A percentile compares a stretch with the other conserved stretches of the same genome.
These are phyloP conservation scores for Hedya salicella DNA, from an alignment of 2,888 invertebrate species.

Conservation along the genomic window DNA sequence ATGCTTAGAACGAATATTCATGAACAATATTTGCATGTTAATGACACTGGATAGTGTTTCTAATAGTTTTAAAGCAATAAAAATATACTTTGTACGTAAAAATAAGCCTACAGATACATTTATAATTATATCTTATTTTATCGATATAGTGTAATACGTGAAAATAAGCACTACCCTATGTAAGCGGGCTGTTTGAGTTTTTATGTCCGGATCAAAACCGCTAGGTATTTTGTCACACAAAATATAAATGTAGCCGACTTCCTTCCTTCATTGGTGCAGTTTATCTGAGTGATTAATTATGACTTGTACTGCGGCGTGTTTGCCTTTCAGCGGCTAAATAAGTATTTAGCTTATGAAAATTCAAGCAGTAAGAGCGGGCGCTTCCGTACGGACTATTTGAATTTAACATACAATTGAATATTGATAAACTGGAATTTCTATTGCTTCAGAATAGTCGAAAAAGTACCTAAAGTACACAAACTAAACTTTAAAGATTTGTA, in stretches of 20 bases:
- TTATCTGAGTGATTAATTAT: constrained; percentile 83
- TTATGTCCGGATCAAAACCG: constrained; percentile 83
- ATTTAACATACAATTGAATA: constrained; percentile 2
- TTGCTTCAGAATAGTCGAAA: neutral
- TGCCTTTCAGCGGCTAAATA: constrained; percentile 64
- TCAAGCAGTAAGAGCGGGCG: constrained; percentile 14
- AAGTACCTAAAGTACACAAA: neutral
- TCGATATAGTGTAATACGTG: constrained; percentile 7
- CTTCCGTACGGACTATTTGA: neutral
- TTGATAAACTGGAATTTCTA: neutral
- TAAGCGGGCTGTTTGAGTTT: constrained; percentile 75
- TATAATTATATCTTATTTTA: no score
- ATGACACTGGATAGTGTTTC: no score
- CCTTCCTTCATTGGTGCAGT: constrained; percentile 82
- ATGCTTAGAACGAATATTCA: no score
- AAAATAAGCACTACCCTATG: constrained; percentile 55
- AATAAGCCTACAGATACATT: no score
- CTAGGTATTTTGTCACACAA: constrained; percentile 84
- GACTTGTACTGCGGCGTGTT: constrained; percentile 59
- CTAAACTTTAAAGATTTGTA: no score
- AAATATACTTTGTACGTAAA: no score
- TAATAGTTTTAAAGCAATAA: no score
- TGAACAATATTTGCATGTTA: no score
- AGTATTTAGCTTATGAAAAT: constrained; percentile 48
- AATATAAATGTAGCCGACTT: constrained; percentile 83